A percentile compares a stretch with the other conserved stretches of the same genome.
Conservation (phyloP, 2,888 invertebrate genomes). For the Sesamia inferens region DNA sequence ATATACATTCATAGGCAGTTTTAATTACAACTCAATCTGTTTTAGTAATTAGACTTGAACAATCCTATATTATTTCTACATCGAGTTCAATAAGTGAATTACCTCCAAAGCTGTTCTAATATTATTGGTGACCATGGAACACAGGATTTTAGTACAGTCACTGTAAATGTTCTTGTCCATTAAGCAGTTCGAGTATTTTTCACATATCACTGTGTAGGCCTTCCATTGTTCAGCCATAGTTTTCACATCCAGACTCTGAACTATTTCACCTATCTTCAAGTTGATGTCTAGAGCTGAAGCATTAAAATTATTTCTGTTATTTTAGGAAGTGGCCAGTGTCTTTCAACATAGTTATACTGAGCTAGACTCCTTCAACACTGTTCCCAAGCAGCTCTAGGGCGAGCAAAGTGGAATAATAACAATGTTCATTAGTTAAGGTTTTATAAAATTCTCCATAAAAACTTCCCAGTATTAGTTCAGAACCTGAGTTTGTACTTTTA, state of each 20-base stretch:
- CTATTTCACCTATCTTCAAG: slow-evolving; percentile 84
- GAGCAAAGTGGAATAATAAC: background rate
- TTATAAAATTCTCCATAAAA: background rate
- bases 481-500: too few species aligned
- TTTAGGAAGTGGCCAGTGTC: background rate
- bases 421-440: background rate
- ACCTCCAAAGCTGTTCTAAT: slow-evolving; percentile 78
- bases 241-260: slow-evolving; percentile 87
- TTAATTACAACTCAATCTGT: background rate
- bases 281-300: slow-evolving; percentile 85
- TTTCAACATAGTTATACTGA: background rate
- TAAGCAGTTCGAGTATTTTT: slow-evolving; percentile 82
- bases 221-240: slow-evolving; percentile 90
- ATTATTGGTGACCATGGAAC: slow-evolving; percentile 73
- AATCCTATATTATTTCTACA: background rate
- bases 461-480: background rate
- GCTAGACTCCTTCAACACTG: background rate
- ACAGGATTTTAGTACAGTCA: slow-evolving; percentile 74
- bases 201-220: slow-evolving; percentile 82
- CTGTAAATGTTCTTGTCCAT: slow-evolving; percentile 74
- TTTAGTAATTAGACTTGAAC: background rate
- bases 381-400: background rate
- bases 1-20: too few species aligned
- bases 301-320: background rate
- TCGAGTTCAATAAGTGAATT: slow-evolving; percentile 13